phyloP scores from a whole-genome alignment of 2,888 invertebrate genomes.

The Lymantria monacha region DNA sequence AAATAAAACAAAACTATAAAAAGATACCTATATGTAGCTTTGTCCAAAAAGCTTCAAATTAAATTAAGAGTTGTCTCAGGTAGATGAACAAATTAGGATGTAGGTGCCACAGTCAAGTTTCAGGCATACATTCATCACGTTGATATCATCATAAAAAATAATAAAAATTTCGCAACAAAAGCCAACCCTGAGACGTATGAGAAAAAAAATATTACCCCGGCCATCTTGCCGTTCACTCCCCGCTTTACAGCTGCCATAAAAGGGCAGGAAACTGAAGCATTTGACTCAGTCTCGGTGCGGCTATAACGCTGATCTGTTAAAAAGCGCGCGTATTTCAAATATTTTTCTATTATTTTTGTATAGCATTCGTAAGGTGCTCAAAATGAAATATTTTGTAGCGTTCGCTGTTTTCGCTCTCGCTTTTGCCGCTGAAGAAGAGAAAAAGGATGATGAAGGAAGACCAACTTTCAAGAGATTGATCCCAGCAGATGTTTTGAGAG shows the following conservation, averaged over 20 bases:
- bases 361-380: slow-evolving; percentile 52
- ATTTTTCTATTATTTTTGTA: slow-evolving; percentile 40
- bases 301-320: slow-evolving; percentile 52
- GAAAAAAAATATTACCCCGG: slow-evolving; percentile 33
- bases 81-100: slow-evolving; percentile 5
- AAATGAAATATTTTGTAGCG: slow-evolving; percentile 81
- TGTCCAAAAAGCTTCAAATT: not conserved
- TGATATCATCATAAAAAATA: slow-evolving; percentile 38
- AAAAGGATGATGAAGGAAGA: slow-evolving; percentile 81
- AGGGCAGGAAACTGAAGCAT: slow-evolving; percentile 53
- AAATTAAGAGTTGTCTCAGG: not conserved
- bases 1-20: not conserved
- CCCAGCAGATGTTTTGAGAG: slow-evolving; percentile 94
- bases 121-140: slow-evolving; percentile 6
- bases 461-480: slow-evolving; percentile 92
- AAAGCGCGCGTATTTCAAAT: slow-evolving; percentile 48
- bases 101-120: slow-evolving; percentile 6
- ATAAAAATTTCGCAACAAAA: slow-evolving; percentile 53
- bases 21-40: not conserved
- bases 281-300: slow-evolving; percentile 69
- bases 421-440: slow-evolving; percentile 77
- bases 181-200: slow-evolving; percentile 51
- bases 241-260: slow-evolving; percentile 58
- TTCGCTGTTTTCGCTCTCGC: slow-evolving; percentile 78
- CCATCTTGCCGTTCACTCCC: slow-evolving; percentile 64